Conservation (phyloP, 1,140 invertebrate genomes). For the Aricia agestis region DNA sequence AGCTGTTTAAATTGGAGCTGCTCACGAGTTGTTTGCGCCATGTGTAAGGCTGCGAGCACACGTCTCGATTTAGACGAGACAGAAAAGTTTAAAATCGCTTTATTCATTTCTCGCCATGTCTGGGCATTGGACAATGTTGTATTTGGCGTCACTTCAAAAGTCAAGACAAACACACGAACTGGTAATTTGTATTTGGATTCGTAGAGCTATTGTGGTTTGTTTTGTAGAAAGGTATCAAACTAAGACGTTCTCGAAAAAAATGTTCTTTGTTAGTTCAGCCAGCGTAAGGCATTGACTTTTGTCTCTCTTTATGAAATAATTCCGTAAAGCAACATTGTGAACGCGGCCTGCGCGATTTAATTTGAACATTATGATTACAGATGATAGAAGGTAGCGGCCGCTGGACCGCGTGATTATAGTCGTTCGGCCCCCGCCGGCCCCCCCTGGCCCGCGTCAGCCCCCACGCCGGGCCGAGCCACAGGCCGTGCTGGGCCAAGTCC, state of each 20-base stretch:
- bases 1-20: constrained; percentile 1
- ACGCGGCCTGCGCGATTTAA: not conserved
- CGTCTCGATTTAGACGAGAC: not conserved
- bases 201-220: too few species aligned
- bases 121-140: too few species aligned
- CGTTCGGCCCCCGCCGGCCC: not conserved
- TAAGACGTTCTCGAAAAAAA: too few species aligned
- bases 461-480: not conserved
- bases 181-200: too few species aligned
- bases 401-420: not conserved
- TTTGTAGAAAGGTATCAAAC: too few species aligned
- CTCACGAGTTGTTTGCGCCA: not conserved
- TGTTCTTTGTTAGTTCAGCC: too few species aligned
- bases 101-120: not conserved
- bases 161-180: too few species aligned
- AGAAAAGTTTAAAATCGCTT: too few species aligned
- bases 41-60: not conserved
- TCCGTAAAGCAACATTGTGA: too few species aligned
- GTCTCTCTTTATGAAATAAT: too few species aligned
- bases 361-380: constrained; percentile 13
- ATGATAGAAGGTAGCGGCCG: constrained; percentile 3
- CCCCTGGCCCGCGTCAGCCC: not conserved
- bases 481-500: not conserved
- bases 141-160: too few species aligned
- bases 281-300: too few species aligned